These are phyloP conservation scores for Leucoraja erinaceus DNA, from an alignment of 2,113 vertebrate genomes.

Conservation along the genomic window DNA sequence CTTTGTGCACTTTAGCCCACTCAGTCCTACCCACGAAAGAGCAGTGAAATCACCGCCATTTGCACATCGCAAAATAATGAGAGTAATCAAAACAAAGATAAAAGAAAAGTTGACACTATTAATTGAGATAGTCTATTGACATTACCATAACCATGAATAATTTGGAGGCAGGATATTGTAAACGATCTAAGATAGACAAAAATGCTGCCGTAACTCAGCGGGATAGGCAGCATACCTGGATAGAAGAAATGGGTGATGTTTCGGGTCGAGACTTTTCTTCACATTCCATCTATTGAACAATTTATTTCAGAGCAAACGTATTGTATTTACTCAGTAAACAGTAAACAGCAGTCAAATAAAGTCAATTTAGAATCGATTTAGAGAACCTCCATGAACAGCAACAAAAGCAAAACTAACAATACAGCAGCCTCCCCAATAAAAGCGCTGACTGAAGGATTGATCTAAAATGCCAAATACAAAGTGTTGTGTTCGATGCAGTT, in stretches of 20 bases:
- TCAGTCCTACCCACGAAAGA: neutral
- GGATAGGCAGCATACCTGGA: no score
- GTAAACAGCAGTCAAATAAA: neutral
- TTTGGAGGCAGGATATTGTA: neutral
- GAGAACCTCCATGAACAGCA: neutral
- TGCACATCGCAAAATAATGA: neutral
- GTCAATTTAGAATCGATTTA: neutral
- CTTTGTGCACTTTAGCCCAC: neutral
- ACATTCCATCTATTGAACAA: no score
- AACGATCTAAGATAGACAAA: no score
- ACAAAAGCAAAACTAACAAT: neutral
- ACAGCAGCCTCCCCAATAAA: neutral
- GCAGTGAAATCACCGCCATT: neutral
- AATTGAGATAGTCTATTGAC: neutral
- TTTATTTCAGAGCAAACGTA: no score
- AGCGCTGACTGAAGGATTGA: neutral
- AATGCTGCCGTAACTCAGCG: no score
- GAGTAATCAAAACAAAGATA: neutral
- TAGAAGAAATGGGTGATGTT: no score
- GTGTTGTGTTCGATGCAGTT: neutral
- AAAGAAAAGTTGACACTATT: neutral
- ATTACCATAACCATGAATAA: neutral
- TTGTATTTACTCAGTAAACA: neutral
- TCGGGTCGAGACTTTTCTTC: no score
- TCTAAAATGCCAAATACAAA: neutral